These are phyloP conservation scores for Drosophila neotestacea DNA, from an alignment of 2,888 invertebrate genomes.

Conservation along the genomic window DNA sequence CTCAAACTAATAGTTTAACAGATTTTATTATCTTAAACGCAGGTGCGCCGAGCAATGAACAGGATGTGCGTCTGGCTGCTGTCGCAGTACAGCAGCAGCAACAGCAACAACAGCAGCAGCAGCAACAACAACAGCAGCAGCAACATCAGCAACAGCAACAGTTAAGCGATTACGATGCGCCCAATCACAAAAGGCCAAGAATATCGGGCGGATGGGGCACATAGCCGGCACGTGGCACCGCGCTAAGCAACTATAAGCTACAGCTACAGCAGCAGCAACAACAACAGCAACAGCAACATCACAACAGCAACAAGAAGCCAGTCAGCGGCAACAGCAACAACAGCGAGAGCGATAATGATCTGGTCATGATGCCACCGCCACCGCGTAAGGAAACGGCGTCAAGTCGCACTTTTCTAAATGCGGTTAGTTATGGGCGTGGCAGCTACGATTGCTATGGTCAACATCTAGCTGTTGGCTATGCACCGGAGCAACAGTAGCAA, in stretches of 20 bases:
- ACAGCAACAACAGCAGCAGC: slow-evolving; percentile 81
- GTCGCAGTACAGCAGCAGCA: slow-evolving; percentile 66
- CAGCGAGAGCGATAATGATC: slow-evolving; percentile 59
- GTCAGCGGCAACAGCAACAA: slow-evolving; percentile 57
- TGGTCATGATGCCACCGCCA: slow-evolving; percentile 79
- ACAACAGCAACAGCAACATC: slow-evolving; percentile 60
- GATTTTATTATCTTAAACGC: slow-evolving; percentile 85
- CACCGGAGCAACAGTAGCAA: slow-evolving; percentile 25
- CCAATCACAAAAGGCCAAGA: slow-evolving; percentile 92
- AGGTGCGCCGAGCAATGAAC: slow-evolving; percentile 94
- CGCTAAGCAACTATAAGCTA: slow-evolving; percentile 49
- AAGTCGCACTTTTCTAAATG: slow-evolving; percentile 36
- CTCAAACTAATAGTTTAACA: slow-evolving; percentile 83
- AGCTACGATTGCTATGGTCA: slow-evolving; percentile 72
- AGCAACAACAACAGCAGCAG: slow-evolving; percentile 80
- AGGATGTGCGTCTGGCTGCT: slow-evolving; percentile 86
- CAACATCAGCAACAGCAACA: slow-evolving; percentile 80
- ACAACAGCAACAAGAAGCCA: slow-evolving; percentile 62
- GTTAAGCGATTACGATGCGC: slow-evolving; percentile 88
- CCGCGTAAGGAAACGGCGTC: slow-evolving; percentile 60
- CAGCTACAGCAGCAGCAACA: slow-evolving; percentile 30
- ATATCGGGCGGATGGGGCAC: slow-evolving; percentile 96
- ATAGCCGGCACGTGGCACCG: slow-evolving; percentile 87
- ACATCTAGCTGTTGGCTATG: slow-evolving; percentile 63
- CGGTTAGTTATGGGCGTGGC: slow-evolving; percentile 51